Conservation (phyloP, 2,797 vertebrate species). For the Silurus lanzhouensis region DNA sequence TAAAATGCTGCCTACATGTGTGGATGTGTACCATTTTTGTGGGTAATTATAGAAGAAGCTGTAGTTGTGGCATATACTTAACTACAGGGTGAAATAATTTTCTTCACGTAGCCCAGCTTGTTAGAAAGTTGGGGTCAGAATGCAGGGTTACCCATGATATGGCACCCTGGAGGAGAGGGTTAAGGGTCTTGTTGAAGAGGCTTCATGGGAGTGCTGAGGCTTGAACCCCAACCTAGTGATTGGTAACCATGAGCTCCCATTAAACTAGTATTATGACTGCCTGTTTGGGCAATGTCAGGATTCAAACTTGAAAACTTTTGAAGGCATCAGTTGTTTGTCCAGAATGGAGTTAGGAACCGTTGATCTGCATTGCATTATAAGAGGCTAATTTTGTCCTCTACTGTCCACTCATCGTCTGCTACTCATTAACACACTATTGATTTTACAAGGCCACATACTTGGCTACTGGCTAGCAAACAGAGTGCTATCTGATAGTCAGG, state of each 20-base stretch:
- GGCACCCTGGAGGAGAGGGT: too few relatives aligned
- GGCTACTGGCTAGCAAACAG: constrained; percentile 37
- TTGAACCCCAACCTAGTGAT: too few relatives aligned
- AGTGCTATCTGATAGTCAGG: constrained; percentile 39
- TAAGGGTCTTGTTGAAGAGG: too few relatives aligned
- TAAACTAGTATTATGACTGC: not conserved
- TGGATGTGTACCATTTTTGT: not conserved
- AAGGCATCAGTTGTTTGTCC: not conserved
- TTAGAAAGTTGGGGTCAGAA: too few relatives aligned
- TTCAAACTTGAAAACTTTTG: not conserved
- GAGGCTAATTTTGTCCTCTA: constrained; percentile 20
- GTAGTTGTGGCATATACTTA: too few relatives aligned
- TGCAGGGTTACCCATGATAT: too few relatives aligned
- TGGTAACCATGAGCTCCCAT: too few relatives aligned
- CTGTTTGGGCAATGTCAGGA: not conserved
- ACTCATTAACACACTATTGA: constrained; percentile 22
- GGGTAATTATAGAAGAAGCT: too few relatives aligned
- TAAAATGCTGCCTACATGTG: not conserved
- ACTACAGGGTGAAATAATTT: too few relatives aligned
- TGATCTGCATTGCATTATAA: not conserved
- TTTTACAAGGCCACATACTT: constrained; percentile 50
- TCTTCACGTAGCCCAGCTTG: too few relatives aligned
- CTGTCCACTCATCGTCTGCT: constrained; percentile 8
- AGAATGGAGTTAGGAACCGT: not conserved
- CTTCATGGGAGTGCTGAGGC: too few relatives aligned